phyloP scores from a whole-genome alignment of 2,797 vertebrate species.

The Peromyscus attwateri region DNA sequence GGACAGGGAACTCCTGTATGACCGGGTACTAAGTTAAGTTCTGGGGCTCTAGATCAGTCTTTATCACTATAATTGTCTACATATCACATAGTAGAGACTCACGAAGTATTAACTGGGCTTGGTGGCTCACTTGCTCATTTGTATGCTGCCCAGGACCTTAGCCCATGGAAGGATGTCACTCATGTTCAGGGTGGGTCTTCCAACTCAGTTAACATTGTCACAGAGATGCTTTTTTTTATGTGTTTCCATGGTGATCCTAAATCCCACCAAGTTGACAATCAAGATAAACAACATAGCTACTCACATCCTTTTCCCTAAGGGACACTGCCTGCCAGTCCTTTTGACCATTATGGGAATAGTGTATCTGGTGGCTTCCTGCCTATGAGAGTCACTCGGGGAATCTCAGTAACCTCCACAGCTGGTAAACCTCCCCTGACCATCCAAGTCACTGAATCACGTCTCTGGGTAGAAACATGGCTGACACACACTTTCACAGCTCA shows the following conservation, averaged over 20 bases:
- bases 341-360: background rate
- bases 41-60: background rate
- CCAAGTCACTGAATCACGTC: background rate
- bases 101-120: background rate
- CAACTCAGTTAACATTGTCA: background rate
- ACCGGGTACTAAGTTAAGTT: background rate
- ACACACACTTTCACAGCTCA: background rate
- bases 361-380: background rate
- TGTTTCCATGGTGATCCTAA: background rate
- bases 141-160: background rate
- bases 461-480: background rate
- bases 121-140: background rate
- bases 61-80: background rate
- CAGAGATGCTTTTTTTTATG: background rate
- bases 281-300: background rate
- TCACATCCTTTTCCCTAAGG: background rate
- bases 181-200: background rate
- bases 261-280: background rate
- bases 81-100: background rate
- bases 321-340: background rate
- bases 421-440: background rate
- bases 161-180: background rate
- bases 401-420: background rate
- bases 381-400: background rate
- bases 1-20: background rate